These are phyloP conservation scores for Anableps anableps DNA, from an alignment of 2,797 vertebrate species.

Conservation along the genomic window DNA sequence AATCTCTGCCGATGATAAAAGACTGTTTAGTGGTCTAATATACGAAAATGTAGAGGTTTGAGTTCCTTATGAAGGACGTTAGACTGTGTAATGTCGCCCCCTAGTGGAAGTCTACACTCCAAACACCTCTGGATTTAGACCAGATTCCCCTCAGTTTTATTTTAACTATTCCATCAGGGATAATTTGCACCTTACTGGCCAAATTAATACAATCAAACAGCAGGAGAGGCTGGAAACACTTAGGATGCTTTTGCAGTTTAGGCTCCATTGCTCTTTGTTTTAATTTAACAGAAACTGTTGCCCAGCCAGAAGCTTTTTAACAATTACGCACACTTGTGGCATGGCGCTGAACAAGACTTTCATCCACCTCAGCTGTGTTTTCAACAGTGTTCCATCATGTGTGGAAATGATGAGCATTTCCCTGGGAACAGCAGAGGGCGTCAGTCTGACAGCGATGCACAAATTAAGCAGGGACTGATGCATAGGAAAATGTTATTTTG, in stretches of 20 bases:
- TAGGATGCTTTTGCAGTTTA: neutral
- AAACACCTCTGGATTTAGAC: constrained; percentile 12
- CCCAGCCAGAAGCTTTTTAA: neutral
- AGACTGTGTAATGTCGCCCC: constrained; percentile 62
- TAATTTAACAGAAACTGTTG: neutral
- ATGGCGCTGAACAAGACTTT: neutral
- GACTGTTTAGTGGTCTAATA: neutral
- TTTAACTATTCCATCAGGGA: constrained; percentile 15
- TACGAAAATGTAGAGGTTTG: neutral
- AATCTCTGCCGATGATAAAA: neutral
- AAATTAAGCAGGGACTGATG: neutral
- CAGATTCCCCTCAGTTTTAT: constrained; percentile 26
- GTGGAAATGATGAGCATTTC: neutral
- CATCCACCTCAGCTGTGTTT: neutral
- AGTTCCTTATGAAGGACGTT: constrained; percentile 8
- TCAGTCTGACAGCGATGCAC: constrained; percentile 33
- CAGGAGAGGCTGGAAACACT: neutral
- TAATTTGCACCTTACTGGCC: constrained; percentile 28
- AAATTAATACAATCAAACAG: constrained; percentile 12
- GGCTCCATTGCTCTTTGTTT: neutral
- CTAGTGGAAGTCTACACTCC: constrained; percentile 54
- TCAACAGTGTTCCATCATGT: neutral
- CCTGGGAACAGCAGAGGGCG: constrained; percentile 65
- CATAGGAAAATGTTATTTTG: neutral
- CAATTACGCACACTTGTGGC: neutral